Evolutionary conservation across 2,113 vertebrate genomes (phyloP).

Genomic region (Australoheros scitulus): DNA sequence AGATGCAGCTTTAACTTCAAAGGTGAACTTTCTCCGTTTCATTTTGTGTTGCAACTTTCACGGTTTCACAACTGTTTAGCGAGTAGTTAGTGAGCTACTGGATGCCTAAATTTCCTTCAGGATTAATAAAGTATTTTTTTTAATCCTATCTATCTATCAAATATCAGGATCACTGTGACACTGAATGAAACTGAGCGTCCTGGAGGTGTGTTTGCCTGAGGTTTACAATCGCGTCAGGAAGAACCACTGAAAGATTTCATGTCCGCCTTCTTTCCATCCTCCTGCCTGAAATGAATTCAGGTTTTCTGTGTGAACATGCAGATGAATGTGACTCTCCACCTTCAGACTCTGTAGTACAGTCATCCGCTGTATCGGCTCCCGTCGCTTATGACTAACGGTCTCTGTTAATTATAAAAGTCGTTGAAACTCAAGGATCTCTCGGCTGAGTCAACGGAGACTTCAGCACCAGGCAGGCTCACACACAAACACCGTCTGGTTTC

Average conservation of each 20-base stretch:
- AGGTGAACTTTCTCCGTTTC: too few species aligned
- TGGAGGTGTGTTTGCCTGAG: neutral
- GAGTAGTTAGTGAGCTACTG: too few species aligned
- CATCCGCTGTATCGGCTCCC: neutral
- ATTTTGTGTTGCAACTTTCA: too few species aligned
- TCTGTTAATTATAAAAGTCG: slow-evolving; percentile 19
- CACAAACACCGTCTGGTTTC: neutral
- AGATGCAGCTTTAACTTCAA: too few species aligned
- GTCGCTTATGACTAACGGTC: slow-evolving; percentile 1
- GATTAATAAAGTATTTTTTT: too few species aligned
- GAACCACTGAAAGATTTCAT: neutral
- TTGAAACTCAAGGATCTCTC: slow-evolving; percentile 11
- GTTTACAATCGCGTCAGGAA: neutral
- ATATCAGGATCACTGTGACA: too few species aligned
- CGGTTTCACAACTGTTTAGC: too few species aligned
- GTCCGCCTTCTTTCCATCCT: neutral
- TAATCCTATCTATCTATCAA: too few species aligned
- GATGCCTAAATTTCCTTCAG: too few species aligned
- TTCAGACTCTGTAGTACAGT: neutral
- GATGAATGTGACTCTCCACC: neutral
- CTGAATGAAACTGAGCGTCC: neutral
- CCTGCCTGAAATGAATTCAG: neutral
- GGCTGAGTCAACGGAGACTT: neutral
- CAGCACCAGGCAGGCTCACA: neutral
- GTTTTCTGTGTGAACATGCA: neutral